Evolutionary conservation across 2,797 vertebrate species (phyloP), one percentile per base, ranked within the genome.

Genomic region (Triplophysa bombifrons): DNA sequence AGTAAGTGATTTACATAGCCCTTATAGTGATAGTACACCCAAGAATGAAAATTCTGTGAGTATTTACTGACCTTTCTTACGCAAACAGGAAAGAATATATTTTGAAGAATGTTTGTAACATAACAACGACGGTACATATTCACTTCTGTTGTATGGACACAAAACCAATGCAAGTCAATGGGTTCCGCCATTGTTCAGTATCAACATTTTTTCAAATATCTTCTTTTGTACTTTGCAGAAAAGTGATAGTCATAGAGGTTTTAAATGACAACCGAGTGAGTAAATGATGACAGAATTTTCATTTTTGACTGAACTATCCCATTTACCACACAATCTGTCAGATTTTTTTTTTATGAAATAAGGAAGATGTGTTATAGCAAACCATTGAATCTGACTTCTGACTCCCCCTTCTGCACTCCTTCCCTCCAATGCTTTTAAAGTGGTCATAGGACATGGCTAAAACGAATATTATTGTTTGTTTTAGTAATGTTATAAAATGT

Each of bases 1-100:
- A 95, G 98, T 98, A 94, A 80, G 93, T 92, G 53, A 19, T 17
- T 51, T 5, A 48, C 46, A 48, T 14, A 48, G 38, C 38, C 34
- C 34, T 38, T 38, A 38, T 8, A 38, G 34, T 38, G 34, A 7
- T 38, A 38, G 34, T 38, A 8, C 34, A 38, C 34, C 34, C 34
- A 8, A 38, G 22, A 22, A 22, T 22, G 22, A 27, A 27, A 27
- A 27, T 27, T 27, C 25, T 3, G 25, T 27, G 25, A 27, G 3
- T 27, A 27, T 27, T 27, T 27, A 27, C 25, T 27, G 25, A 27
- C 25, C 19, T n/a, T 53, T 53, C 17, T 53, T 53, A 6, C 1
- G 19, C 14, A 19, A 53, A 53, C 51, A 53, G 19, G 8, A 53
- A 53, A 19, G 19, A 8, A 53, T 19, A 53, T 19, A 53, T 53